phyloP scores from a whole-genome alignment of 2,113 vertebrate species.

The Theristicus caerulescens region DNA sequence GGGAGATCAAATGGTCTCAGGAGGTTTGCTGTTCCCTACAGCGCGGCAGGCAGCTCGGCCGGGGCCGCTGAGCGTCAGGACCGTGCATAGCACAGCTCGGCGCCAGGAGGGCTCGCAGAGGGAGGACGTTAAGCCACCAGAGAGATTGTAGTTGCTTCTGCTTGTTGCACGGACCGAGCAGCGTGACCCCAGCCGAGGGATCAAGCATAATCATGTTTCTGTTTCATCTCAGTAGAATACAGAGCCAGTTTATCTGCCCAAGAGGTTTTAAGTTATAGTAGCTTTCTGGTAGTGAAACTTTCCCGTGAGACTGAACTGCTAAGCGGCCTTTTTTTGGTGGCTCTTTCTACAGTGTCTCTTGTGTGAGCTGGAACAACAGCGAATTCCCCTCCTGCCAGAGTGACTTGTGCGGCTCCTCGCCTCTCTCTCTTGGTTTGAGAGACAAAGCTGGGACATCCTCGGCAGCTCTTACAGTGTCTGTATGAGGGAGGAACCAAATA shows the following conservation, averaged over 20 bases:
- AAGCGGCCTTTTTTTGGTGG: not conserved
- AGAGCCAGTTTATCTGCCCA: not conserved
- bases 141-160: not conserved
- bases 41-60: not conserved
- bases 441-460: not conserved
- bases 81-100: not conserved
- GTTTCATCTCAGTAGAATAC: slow-evolving; percentile 13
- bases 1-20: slow-evolving; percentile 7
- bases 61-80: not conserved
- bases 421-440: not conserved
- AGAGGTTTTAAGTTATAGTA: not conserved
- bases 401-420: not conserved
- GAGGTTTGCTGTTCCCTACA: not conserved
- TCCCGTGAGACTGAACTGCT: not conserved
- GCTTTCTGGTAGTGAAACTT: slow-evolving; percentile 10
- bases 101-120: not conserved
- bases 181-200: not conserved
- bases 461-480: not conserved
- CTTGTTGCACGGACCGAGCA: not conserved
- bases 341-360: slow-evolving; percentile 6
- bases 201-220: not conserved
- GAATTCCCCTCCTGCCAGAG: not conserved
- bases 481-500: not conserved
- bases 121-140: not conserved
- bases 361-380: not conserved